phyloP scores from a whole-genome alignment of 30 jellyfish, hydroid and myxozoan species.

The Mastigias papua region DNA sequence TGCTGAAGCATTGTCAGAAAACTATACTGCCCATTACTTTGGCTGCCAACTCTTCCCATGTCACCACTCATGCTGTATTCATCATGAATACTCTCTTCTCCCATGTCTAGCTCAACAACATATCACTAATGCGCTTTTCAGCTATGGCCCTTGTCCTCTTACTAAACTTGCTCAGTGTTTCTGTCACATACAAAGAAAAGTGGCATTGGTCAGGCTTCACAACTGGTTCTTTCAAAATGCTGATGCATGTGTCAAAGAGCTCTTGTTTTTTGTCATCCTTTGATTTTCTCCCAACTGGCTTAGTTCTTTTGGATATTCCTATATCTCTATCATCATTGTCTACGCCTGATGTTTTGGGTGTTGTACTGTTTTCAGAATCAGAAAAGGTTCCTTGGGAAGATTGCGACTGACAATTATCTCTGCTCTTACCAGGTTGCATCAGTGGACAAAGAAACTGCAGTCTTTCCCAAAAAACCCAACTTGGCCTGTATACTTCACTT shows the following conservation, averaged over 20 bases:
- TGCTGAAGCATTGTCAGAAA: no score
- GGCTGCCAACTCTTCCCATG: no score
- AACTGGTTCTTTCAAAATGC: background rate
- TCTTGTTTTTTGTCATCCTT: background rate
- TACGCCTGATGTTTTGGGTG: background rate
- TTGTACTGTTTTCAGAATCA: background rate
- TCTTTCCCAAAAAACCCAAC: slow-evolving; percentile 10
- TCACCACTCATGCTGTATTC: no score
- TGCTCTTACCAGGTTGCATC: slow-evolving; percentile 48
- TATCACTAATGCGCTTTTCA: background rate
- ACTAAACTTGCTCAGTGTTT: background rate
- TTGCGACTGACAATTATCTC: no score
- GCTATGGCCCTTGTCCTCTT: background rate
- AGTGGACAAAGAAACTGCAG: slow-evolving; percentile 24
- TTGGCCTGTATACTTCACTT: slow-evolving; percentile 3
- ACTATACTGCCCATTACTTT: no score
- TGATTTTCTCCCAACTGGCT: background rate
- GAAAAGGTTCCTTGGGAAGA: background rate
- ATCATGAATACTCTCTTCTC: no score
- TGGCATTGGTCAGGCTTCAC: background rate
- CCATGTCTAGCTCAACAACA: no score
- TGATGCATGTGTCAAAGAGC: background rate
- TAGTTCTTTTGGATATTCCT: background rate
- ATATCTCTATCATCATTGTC: background rate
- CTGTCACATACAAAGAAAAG: background rate